Evolutionary conservation across 2,888 invertebrate species (phyloP).

Genomic region (Orchesella flavescens): DNA sequence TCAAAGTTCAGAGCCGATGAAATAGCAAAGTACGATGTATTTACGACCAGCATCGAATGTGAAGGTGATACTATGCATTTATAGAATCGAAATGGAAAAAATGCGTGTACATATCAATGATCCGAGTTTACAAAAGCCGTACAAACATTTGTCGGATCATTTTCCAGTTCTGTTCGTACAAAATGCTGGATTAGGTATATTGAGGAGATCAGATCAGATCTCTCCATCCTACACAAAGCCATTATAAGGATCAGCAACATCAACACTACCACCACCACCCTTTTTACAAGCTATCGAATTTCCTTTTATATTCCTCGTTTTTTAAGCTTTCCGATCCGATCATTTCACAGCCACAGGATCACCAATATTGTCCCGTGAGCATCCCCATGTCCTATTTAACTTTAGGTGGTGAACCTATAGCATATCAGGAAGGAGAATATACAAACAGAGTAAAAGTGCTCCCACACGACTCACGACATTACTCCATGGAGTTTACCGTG

Average conservation of each 20-base stretch:
- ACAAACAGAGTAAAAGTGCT: slow-evolving; percentile 3
- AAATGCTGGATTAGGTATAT: not conserved
- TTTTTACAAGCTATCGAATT: slow-evolving; percentile 47
- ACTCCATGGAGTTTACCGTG: not conserved
- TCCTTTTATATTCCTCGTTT: slow-evolving; percentile 9
- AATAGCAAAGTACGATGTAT: too few species aligned
- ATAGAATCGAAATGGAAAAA: slow-evolving; percentile 31
- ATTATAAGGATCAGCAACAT: slow-evolving; percentile 7
- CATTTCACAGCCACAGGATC: slow-evolving; percentile 42
- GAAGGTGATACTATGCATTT: not conserved
- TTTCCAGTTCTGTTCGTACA: slow-evolving; percentile 14
- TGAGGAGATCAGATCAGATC: slow-evolving; percentile 31
- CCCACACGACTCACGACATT: not conserved
- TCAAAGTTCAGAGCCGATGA: too few species aligned
- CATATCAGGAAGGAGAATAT: not conserved
- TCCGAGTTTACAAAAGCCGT: not conserved
- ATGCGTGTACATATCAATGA: slow-evolving; percentile 22
- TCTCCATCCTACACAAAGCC: slow-evolving; percentile 15
- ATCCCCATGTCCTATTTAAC: not conserved
- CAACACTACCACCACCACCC: slow-evolving; percentile 33
- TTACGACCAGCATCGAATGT: too few species aligned
- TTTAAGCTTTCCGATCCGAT: slow-evolving; percentile 54
- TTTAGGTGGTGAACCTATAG: not conserved
- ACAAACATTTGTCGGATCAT: slow-evolving; percentile 39
- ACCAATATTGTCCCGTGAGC: slow-evolving; percentile 52